Conservation (phyloP, 2,888 invertebrate genomes). For the Candidula unifasciata region DNA sequence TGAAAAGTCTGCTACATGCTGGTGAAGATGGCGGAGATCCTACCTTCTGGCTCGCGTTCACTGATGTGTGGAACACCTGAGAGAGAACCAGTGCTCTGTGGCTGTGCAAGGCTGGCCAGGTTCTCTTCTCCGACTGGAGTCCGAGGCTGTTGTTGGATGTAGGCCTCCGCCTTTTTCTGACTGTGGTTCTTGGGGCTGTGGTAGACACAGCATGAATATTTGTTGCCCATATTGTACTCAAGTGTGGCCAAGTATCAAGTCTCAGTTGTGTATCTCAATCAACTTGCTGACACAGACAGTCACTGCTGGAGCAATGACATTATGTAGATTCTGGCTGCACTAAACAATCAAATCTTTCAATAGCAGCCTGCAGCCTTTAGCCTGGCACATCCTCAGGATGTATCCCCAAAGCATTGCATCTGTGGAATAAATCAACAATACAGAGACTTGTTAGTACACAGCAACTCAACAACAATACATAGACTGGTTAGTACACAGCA, state of each 20-base stretch:
- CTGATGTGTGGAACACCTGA: constrained; percentile 87
- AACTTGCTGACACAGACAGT: not conserved
- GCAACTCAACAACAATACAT: no score
- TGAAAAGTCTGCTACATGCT: no score
- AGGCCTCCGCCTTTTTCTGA: constrained; percentile 59
- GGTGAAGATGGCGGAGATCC: no score
- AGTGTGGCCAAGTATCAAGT: not conserved
- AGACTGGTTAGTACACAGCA: no score
- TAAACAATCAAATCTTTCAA: not conserved
- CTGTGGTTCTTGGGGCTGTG: constrained; percentile 81
- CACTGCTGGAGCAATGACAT: constrained; percentile 9
- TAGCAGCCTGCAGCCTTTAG: not conserved
- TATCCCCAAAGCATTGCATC: not conserved
- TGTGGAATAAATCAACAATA: no score
- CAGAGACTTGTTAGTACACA: no score
- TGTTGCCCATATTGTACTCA: constrained; percentile 86
- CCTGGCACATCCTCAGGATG: not conserved
- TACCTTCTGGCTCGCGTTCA: constrained; percentile 93
- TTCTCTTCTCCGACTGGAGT: constrained; percentile 53
- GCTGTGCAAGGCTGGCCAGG: constrained; percentile 28
- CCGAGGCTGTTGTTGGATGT: constrained; percentile 57
- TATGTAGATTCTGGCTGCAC: not conserved
- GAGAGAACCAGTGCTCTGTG: constrained; percentile 63
- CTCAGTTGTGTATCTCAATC: not conserved
- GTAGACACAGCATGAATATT: constrained; percentile 88